phyloP scores from a whole-genome alignment of 2,113 vertebrate species.

The Trinectes maculatus region DNA sequence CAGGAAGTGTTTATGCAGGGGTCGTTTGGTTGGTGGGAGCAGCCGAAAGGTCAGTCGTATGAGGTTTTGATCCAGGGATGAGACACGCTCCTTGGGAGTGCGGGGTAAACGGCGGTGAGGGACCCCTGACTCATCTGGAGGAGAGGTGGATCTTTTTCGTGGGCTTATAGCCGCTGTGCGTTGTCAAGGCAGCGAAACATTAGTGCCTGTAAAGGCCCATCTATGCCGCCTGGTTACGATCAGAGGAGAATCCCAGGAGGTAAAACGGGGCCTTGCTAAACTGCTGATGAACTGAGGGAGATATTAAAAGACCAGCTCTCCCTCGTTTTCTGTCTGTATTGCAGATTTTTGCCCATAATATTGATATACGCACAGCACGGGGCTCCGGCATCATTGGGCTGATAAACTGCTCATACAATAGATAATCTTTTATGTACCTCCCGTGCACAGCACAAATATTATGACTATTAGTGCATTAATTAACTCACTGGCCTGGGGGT shows the following conservation, averaged over 20 bases:
- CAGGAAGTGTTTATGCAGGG: constrained; percentile 69
- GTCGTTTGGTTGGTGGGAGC: constrained; percentile 57
- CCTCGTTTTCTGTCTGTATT: constrained; percentile 73
- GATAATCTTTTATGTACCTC: constrained; percentile 88
- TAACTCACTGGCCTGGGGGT: constrained; percentile 83
- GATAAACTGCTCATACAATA: constrained; percentile 86
- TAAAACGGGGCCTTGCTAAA: constrained; percentile 65
- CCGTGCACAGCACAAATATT: constrained; percentile 87
- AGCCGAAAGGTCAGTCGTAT: constrained; percentile 67
- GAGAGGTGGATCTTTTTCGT: constrained; percentile 63
- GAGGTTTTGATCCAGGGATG: constrained; percentile 76
- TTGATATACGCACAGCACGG: constrained; percentile 84
- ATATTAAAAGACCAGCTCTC: constrained; percentile 70
- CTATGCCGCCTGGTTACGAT: constrained; percentile 65
- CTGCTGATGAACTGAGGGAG: constrained; percentile 74
- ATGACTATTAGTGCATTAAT: constrained; percentile 88
- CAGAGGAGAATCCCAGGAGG: constrained; percentile 68
- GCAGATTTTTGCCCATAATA: constrained; percentile 82
- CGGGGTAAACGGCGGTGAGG: constrained; percentile 63
- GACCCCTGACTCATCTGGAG: constrained; percentile 71
- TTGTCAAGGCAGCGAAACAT: constrained; percentile 69
- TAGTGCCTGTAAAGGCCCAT: constrained; percentile 65
- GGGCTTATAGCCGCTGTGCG: constrained; percentile 62
- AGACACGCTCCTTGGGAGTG: constrained; percentile 56
- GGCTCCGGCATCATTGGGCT: constrained; percentile 80